Base-by-base conservation (phyloP, 1,140 invertebrate genomes). In the Brachionus rubens region DNA sequence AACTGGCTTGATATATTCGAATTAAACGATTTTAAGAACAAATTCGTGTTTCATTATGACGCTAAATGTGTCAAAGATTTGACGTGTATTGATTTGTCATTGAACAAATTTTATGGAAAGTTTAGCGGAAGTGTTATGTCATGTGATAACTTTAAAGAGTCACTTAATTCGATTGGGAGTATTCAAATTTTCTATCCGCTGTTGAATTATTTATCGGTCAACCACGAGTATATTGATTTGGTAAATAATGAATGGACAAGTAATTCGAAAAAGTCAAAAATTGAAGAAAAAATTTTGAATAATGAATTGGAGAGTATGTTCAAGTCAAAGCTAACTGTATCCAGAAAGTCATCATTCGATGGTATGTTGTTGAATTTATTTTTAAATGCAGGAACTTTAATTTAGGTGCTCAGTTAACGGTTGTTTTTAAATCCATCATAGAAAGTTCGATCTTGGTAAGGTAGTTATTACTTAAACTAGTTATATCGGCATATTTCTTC, bases 111-210 rank as follows among this genome's bases (percentile, higher is more conserved):
- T 16, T 40, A 19, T 16, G 68, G 43, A 26, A 72, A 14, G 30
- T 72, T 48, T 41, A 21, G 43, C 9, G 68, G 21, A 19, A 0
- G 1, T 4, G 14, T 50, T 0, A 19, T 72, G 26, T 33, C 46
- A 19, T 54, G 9, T 54, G 21, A 33, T n/a, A 75, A 52, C 21
- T 76, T 77, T 50, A 41, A 50, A 40, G 59, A 75, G 36, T 76
- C 43, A 1, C 30, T 85, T 26, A 83, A 83, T 78, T 82, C 87
- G 68, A 85, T 89, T 50, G 88, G 88, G 1, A 88, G 88, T 3
- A 83, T 89, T 6, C 86, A 87, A 78, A 86, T 87, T 10, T 81
- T 89, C 30, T 85, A 89, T 80, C 88, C 88, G 1, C 84, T 89
- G 16, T 79, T 89, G 26, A 88, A 89, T 80, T 84, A 85, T 26